phyloP scores from a whole-genome alignment of 2,797 vertebrate species.

The Typhlichthys subterraneus region DNA sequence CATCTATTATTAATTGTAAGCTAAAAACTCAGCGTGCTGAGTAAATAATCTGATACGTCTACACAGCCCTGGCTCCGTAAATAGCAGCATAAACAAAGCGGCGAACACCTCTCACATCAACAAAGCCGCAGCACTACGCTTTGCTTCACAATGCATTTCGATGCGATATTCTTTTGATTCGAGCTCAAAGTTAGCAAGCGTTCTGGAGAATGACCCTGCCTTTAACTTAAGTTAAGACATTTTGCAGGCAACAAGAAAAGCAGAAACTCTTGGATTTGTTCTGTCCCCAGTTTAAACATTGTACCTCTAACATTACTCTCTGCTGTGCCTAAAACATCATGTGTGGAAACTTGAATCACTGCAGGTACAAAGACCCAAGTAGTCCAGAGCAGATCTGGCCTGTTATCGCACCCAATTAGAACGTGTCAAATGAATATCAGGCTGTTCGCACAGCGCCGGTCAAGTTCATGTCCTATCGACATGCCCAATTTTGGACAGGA shows the following conservation, averaged over 20 bases:
- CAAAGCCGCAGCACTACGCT: too few species aligned
- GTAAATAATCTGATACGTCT: too few species aligned
- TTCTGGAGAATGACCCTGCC: not conserved
- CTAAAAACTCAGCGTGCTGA: too few species aligned
- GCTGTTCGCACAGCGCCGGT: not conserved
- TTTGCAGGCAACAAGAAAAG: not conserved
- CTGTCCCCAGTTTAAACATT: constrained; percentile 9
- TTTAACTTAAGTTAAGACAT: not conserved
- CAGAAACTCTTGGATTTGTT: constrained; percentile 1
- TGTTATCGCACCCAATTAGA: constrained; percentile 21
- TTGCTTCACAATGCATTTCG: too few species aligned
- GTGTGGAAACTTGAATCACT: constrained; percentile 42
- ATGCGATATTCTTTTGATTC: too few species aligned
- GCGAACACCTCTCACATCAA: too few species aligned
- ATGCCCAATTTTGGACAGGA: too few species aligned
- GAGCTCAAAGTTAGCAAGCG: too few species aligned
- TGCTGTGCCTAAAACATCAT: constrained; percentile 27
- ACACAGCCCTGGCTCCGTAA: too few species aligned
- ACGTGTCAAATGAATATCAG: constrained; percentile 13
- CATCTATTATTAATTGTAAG: too few species aligned
- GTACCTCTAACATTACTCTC: constrained; percentile 19
- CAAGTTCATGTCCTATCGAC: not conserved
- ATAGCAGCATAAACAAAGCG: not conserved
- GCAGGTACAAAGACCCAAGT: constrained; percentile 24
- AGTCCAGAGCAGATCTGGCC: constrained; percentile 6